phyloP scores from a whole-genome alignment of 2,797 vertebrate species.

The Rhinichthys osculus region DNA sequence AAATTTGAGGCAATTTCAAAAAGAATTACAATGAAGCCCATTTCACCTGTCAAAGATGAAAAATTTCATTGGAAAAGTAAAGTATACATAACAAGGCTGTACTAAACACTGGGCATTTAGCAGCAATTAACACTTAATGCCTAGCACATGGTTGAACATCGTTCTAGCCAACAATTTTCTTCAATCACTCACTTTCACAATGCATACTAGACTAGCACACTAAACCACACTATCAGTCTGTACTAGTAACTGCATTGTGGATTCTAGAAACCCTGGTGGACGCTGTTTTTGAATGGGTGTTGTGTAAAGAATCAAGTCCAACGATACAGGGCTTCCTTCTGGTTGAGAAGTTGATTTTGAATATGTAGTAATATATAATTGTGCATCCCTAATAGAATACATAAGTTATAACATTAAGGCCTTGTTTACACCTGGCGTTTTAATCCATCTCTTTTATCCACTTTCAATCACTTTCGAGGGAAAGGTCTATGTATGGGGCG shows the following conservation, averaged over 20 bases:
- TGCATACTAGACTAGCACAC: constrained; percentile 11
- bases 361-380: neutral
- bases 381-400: neutral
- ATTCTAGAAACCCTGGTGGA: neutral
- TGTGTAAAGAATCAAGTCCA: neutral
- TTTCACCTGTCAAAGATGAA: constrained; percentile 83
- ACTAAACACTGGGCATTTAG: constrained; percentile 79
- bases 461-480: neutral
- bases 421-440: neutral
- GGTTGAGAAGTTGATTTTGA: neutral
- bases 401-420: neutral
- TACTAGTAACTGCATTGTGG: neutral
- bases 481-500: neutral
- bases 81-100: constrained; percentile 79
- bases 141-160: constrained; percentile 80
- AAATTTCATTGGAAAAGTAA: constrained; percentile 82
- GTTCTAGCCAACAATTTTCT: constrained; percentile 66
- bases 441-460: neutral
- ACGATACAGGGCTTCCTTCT: neutral
- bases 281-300: neutral
- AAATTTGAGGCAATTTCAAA: constrained; percentile 76
- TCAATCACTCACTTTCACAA: constrained; percentile 37
- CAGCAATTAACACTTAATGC: constrained; percentile 84
- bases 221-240: neutral
- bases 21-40: constrained; percentile 80